These are phyloP conservation scores for Rapana venosa DNA, from an alignment of 2,888 invertebrate genomes.

Conservation along the genomic window DNA sequence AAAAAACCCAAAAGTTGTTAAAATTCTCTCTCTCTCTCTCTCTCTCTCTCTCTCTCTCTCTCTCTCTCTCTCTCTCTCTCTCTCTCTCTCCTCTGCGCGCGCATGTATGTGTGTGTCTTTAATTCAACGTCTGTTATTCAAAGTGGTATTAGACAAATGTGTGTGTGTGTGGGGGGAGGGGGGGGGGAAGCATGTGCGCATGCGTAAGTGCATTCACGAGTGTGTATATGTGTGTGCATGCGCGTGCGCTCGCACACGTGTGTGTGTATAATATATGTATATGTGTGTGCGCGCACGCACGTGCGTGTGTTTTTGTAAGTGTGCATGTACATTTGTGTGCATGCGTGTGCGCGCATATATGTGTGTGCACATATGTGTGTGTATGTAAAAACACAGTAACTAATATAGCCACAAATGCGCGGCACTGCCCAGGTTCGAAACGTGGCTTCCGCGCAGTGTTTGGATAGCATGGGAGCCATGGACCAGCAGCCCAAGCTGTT, in stretches of 20 bases:
- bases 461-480: conserved; percentile 49
- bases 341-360: not conserved
- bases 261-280: not conserved
- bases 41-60: no score
- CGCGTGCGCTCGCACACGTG: no score
- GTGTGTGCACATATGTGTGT: not conserved
- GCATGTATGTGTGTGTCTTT: no score
- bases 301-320: not conserved
- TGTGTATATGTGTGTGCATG: no score
- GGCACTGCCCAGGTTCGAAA: conserved; percentile 44
- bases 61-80: not conserved
- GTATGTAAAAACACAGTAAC: not conserved
- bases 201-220: no score
- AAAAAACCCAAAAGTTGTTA: no score
- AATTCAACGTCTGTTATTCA: no score
- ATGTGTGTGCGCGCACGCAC: not conserved
- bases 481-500: conserved; percentile 34
- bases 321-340: not conserved
- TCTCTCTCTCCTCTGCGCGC: not conserved
- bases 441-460: conserved; percentile 38
- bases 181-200: no score
- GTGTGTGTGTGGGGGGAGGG: no score
- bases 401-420: not conserved
- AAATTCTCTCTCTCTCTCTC: not conserved
- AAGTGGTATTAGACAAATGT: no score